A percentile compares a stretch with the other conserved stretches of the same genome.
These are phyloP conservation scores for Muricea muricata DNA, from an alignment of 92 coral and sea anemone species.

Conservation along the genomic window DNA sequence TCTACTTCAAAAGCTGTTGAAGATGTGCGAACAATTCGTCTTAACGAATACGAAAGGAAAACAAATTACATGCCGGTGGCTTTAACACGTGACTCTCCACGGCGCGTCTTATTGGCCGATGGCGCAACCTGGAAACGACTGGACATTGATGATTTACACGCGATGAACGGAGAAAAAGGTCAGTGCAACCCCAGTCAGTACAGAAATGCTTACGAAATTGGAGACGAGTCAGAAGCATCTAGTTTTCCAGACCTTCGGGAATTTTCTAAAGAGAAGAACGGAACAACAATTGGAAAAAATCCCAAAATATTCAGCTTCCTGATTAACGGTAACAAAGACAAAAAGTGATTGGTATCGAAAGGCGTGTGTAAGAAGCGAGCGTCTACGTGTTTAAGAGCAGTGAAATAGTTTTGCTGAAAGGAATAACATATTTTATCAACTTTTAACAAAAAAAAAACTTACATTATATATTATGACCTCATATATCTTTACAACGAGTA, in stretches of 20 bases:
- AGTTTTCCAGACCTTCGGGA: slow-evolving; percentile 39
- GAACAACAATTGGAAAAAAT: slow-evolving; percentile 14
- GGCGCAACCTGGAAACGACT: slow-evolving; percentile 41
- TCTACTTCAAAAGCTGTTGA: slow-evolving; percentile 15
- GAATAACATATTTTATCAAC: not conserved
- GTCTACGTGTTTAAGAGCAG: not conserved
- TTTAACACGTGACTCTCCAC: slow-evolving; percentile 41
- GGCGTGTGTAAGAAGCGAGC: not conserved
- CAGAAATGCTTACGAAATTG: slow-evolving; percentile 35
- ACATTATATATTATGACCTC: too few species aligned
- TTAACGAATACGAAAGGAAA: slow-evolving; percentile 24
- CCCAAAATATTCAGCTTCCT: slow-evolving; percentile 31
- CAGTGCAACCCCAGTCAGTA: slow-evolving; percentile 21
- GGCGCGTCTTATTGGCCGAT: slow-evolving; percentile 38
- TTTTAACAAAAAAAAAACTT: not conserved
- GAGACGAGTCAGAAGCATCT: slow-evolving; percentile 26
- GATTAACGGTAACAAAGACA: slow-evolving; percentile 1
- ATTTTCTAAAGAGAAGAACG: slow-evolving; percentile 31
- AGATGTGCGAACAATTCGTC: slow-evolving; percentile 44
- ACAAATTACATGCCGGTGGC: slow-evolving; percentile 42
- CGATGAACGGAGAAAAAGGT: slow-evolving; percentile 16
- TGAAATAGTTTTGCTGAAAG: not conserved
- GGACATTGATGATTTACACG: slow-evolving; percentile 18
- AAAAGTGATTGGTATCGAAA: not conserved
- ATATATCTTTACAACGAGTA: not conserved